Evolutionary conservation across 2,888 invertebrate genomes (phyloP).

Genomic region (Trissolcus brochymenae): DNA sequence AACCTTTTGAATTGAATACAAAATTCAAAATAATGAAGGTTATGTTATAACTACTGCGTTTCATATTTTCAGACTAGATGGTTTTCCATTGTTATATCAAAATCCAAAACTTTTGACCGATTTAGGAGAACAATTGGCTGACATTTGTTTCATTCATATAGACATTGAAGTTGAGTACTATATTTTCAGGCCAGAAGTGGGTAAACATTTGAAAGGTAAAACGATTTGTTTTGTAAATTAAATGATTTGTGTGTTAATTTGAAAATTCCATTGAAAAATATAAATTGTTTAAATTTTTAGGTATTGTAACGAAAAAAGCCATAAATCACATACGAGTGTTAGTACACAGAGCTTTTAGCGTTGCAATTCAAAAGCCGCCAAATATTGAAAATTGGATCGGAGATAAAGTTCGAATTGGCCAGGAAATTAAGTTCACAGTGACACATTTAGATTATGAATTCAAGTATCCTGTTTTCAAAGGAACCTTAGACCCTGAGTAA

Average conservation of each 20-base stretch:
- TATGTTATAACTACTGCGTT: not conserved
- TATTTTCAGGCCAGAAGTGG: slow-evolving; percentile 82
- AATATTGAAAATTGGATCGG: slow-evolving; percentile 80
- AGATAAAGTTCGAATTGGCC: slow-evolving; percentile 78
- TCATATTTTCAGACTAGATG: slow-evolving; percentile 78
- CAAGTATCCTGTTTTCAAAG: slow-evolving; percentile 82
- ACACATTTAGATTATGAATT: slow-evolving; percentile 79
- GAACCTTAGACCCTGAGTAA: slow-evolving; percentile 79
- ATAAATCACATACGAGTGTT: slow-evolving; percentile 82
- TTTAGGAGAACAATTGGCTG: slow-evolving; percentile 80
- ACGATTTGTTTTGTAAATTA: not conserved
- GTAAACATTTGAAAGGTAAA: slow-evolving; percentile 79
- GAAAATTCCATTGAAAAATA: not conserved
- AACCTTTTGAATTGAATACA: too few relatives aligned
- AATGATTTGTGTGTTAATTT: not conserved
- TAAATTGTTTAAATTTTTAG: slow-evolving; percentile 60
- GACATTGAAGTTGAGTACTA: slow-evolving; percentile 84
- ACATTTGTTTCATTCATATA: slow-evolving; percentile 81
- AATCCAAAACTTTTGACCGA: slow-evolving; percentile 80
- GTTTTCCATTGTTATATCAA: slow-evolving; percentile 83
- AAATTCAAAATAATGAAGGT: too few relatives aligned
- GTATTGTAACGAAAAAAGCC: slow-evolving; percentile 83
- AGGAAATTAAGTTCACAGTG: slow-evolving; percentile 81
- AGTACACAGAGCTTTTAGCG: slow-evolving; percentile 84
- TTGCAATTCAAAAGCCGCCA: slow-evolving; percentile 81